phyloP scores from a whole-genome alignment of 2,797 vertebrate species.

The Dallia pectoralis region DNA sequence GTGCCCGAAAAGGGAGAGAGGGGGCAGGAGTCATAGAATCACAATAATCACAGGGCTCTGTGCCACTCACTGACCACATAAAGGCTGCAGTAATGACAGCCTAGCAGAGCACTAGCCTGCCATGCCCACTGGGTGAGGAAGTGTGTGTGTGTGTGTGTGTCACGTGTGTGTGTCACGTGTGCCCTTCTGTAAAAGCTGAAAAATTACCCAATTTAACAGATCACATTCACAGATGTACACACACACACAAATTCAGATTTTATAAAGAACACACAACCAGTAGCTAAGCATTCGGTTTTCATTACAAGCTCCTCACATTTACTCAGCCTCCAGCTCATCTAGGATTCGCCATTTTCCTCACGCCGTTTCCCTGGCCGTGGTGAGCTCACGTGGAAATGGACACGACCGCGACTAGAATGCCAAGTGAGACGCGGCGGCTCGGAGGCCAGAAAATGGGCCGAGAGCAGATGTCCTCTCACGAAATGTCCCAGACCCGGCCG shows the following conservation, averaged over 20 bases:
- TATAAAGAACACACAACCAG: background rate
- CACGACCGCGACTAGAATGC: slow-evolving; percentile 10
- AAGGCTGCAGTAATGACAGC: slow-evolving; percentile 74
- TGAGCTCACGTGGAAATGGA: background rate
- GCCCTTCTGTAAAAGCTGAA: slow-evolving; percentile 52
- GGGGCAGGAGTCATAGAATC: slow-evolving; percentile 59
- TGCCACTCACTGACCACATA: slow-evolving; percentile 78
- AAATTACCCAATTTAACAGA: slow-evolving; percentile 53
- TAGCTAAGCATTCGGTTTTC: background rate
- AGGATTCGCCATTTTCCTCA: background rate
- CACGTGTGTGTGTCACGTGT: slow-evolving; percentile 33
- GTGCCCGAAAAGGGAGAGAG: slow-evolving; percentile 13
- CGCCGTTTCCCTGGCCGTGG: background rate
- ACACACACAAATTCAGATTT: background rate
- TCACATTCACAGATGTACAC: background rate
- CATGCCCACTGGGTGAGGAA: slow-evolving; percentile 23
- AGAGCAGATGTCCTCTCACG: slow-evolving; percentile 38
- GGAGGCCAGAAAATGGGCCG: slow-evolving; percentile 18
- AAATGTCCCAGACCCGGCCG: slow-evolving; percentile 32
- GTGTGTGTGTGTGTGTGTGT: too few species aligned
- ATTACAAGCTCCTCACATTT: background rate
- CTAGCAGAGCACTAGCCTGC: slow-evolving; percentile 59
- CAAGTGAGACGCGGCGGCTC: slow-evolving; percentile 15
- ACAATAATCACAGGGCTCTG: slow-evolving; percentile 71
- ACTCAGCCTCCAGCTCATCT: background rate